phyloP scores from a whole-genome alignment of 2,888 invertebrate genomes.

The Caenorhabditis plicata region DNA sequence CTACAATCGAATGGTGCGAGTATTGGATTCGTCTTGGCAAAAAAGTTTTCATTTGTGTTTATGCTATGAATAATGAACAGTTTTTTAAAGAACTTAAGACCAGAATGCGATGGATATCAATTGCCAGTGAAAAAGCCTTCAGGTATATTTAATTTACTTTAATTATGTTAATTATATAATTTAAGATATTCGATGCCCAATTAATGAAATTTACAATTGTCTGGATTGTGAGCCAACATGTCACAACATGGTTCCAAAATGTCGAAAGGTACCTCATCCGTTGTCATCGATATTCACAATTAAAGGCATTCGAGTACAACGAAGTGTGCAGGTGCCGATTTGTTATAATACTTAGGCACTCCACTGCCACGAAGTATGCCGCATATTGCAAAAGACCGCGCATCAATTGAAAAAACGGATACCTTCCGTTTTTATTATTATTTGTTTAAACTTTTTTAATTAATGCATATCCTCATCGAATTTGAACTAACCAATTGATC shows the following conservation, averaged over 20 bases:
- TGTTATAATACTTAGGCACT: too few relatives aligned
- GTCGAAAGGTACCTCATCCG: constrained; percentile 30
- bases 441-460: too few relatives aligned
- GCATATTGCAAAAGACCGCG: too few relatives aligned
- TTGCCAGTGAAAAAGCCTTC: constrained; percentile 25
- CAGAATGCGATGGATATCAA: constrained; percentile 31
- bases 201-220: constrained; percentile 30
- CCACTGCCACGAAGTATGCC: too few relatives aligned
- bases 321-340: constrained; percentile 36
- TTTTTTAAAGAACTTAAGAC: constrained; percentile 26
- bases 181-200: constrained; percentile 11
- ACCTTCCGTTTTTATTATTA: too few relatives aligned
- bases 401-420: too few relatives aligned
- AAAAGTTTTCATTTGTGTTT: constrained; percentile 16
- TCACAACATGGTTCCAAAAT: constrained; percentile 32
- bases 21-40: constrained; percentile 42
- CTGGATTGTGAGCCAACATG: constrained; percentile 37
- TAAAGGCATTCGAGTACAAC: constrained; percentile 28
- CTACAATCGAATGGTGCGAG: constrained; percentile 47
- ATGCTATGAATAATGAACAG: too few relatives aligned
- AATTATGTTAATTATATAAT: neutral
- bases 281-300: constrained; percentile 26
- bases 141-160: neutral
- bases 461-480: too few relatives aligned
- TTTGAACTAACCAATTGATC: too few relatives aligned